These are phyloP conservation scores for Crotalus helleri DNA, from an alignment of 2,113 vertebrate genomes.

Conservation along the genomic window DNA sequence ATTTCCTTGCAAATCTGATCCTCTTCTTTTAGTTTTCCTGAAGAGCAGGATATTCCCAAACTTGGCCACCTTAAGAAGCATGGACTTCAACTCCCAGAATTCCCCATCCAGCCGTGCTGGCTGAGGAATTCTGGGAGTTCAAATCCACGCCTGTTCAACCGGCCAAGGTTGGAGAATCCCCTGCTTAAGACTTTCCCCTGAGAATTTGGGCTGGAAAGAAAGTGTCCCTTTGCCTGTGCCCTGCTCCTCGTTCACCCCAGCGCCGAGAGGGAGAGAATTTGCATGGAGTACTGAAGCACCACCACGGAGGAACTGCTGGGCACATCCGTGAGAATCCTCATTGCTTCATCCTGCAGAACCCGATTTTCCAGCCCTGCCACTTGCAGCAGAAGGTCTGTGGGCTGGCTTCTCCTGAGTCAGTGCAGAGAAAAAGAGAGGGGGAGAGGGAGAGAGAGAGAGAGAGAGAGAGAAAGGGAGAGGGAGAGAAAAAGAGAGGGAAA, in stretches of 20 bases:
- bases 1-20: background rate
- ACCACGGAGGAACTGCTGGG: background rate
- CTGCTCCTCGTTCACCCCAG: constrained; percentile 10
- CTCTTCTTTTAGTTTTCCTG: background rate
- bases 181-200: background rate
- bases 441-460: accelerated
- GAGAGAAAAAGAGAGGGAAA: too few species aligned
- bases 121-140: too few species aligned
- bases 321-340: constrained; percentile 17
- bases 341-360: constrained; percentile 45
- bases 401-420: background rate
- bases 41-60: background rate
- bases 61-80: background rate
- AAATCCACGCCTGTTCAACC: background rate
- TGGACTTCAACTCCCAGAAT: too few species aligned
- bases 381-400: constrained; percentile 13
- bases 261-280: background rate
- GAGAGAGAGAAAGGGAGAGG: background rate
- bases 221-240: background rate
- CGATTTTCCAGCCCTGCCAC: constrained; percentile 48
- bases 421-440: background rate
- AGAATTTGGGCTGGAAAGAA: background rate
- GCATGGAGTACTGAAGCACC: background rate
- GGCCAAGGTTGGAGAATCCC: background rate
- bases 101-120: too few species aligned